Evolutionary conservation across 2,888 invertebrate genomes (phyloP).

Genomic region (Eilema caniola): DNA sequence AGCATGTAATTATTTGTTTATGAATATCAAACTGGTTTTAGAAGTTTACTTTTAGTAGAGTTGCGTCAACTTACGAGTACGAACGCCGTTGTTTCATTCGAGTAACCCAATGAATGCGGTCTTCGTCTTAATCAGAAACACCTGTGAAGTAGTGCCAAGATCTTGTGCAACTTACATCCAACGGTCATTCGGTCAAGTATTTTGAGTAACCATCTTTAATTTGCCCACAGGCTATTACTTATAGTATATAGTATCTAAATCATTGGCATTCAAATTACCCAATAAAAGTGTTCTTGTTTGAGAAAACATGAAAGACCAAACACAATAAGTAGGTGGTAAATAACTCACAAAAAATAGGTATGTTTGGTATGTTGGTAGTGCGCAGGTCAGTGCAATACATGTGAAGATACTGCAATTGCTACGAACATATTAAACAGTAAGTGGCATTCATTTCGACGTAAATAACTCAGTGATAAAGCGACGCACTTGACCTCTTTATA

Average conservation of each 20-base stretch:
- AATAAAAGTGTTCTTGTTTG: background rate
- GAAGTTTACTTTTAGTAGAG: slow-evolving; percentile 22
- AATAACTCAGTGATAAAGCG: slow-evolving; percentile 63
- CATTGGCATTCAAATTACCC: background rate
- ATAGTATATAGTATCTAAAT: background rate
- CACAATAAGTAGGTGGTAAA: background rate
- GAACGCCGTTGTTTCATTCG: slow-evolving; percentile 41
- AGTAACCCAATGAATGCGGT: slow-evolving; percentile 32
- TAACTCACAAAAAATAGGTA: slow-evolving; percentile 36
- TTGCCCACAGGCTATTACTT: background rate
- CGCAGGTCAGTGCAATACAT: slow-evolving; percentile 70
- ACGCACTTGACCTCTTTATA: slow-evolving; percentile 77
- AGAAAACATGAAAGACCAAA: background rate
- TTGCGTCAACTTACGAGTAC: slow-evolving; percentile 28
- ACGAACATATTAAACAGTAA: slow-evolving; percentile 47
- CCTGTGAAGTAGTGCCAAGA: slow-evolving; percentile 42
- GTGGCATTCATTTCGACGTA: slow-evolving; percentile 55
- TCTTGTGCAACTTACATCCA: slow-evolving; percentile 39
- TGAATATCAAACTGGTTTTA: slow-evolving; percentile 23
- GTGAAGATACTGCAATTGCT: slow-evolving; percentile 47
- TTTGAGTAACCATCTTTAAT: slow-evolving; percentile 16
- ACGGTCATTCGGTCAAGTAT: slow-evolving; percentile 46
- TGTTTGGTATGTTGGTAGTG: slow-evolving; percentile 39
- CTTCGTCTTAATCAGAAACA: slow-evolving; percentile 34
- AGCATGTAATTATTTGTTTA: background rate